Evolutionary conservation across 2,113 vertebrate species (phyloP).

Genomic region (Nasalis larvatus): DNA sequence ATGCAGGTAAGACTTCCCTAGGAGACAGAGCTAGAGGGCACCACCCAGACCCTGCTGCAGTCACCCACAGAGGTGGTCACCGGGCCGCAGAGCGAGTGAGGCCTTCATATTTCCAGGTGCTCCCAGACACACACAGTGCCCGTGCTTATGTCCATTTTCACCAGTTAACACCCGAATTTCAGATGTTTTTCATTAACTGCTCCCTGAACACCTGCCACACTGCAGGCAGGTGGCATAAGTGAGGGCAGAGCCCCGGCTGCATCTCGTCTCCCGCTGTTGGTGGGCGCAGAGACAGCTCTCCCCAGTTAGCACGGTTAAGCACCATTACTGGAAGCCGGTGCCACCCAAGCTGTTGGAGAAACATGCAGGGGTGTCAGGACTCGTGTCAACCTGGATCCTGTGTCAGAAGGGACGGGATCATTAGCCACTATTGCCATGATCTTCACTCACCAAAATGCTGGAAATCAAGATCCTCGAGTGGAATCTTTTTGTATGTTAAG

Average conservation of each 20-base stretch:
- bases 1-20: conserved; percentile 79
- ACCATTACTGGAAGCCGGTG: rapidly evolving
- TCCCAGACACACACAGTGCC: rapidly evolving
- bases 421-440: rapidly evolving
- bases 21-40: rapidly evolving
- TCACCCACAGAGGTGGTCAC: rapidly evolving
- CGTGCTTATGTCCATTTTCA: rapidly evolving
- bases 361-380: rapidly evolving
- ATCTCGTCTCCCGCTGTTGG: rapidly evolving
- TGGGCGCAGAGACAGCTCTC: not conserved
- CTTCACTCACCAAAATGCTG: not conserved
- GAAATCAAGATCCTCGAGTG: rapidly evolving
- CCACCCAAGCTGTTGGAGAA: not conserved
- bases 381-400: rapidly evolving
- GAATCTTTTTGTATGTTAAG: too few relatives aligned
- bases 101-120: rapidly evolving
- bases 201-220: rapidly evolving
- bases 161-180: rapidly evolving
- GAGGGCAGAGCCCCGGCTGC: rapidly evolving
- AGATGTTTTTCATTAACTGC: not conserved
- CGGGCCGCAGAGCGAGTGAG: rapidly evolving
- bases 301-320: rapidly evolving
- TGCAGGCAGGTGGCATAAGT: rapidly evolving
- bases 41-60: too few relatives aligned
- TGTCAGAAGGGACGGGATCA: rapidly evolving